Evolutionary conservation across 2,113 vertebrate genomes (phyloP), one percentile per base, ranked within the genome.

Genomic region (Lontra canadensis): DNA sequence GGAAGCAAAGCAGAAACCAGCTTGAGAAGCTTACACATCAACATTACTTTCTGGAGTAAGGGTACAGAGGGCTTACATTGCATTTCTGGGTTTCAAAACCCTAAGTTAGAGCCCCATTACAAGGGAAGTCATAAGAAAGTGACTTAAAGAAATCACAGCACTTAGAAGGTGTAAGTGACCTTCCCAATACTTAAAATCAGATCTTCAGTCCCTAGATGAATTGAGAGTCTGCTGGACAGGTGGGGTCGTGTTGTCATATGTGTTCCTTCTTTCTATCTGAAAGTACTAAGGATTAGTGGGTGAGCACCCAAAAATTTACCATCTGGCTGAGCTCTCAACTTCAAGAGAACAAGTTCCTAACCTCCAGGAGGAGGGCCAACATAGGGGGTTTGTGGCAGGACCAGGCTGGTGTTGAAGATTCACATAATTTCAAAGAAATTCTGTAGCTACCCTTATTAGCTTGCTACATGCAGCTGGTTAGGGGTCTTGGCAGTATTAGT

Each of bases 401-500:
- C 15, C 63, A 6, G 1, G 36, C 17, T 39, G 25, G 7, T 52
- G 31, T 20, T 8, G 25, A 57, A 93, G 65, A 34, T 3, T 26
- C 34, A 49, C 5, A 2, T 21, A 42, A 21, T 42, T 44, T 61
- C 23, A 42, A 69, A 44, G 18, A 55, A 81, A 34, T 29, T 9
- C 59, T 71, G n/a, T 4, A 61, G 6, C 42, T 55, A 1, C 4
- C 1, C 12, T 52, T 86, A n/a, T 73, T 67, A n/a, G 52, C 23
- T 14, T 57, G 39, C 26, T 55, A 6, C 42, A 36, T n/a, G 31
- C 47, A 87, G 59, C 26, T 71, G 34, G 10, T 1, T 14, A 1
- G 25, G 21, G 9, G 1, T 6, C 63, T 67, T 25, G 4, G 8
- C 29, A 34, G 8, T 3, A 4, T n/a, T 17, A 9, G 0, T 9